Evolutionary conservation across 2,113 vertebrate species (phyloP).

Genomic region (Ameiurus melas): DNA sequence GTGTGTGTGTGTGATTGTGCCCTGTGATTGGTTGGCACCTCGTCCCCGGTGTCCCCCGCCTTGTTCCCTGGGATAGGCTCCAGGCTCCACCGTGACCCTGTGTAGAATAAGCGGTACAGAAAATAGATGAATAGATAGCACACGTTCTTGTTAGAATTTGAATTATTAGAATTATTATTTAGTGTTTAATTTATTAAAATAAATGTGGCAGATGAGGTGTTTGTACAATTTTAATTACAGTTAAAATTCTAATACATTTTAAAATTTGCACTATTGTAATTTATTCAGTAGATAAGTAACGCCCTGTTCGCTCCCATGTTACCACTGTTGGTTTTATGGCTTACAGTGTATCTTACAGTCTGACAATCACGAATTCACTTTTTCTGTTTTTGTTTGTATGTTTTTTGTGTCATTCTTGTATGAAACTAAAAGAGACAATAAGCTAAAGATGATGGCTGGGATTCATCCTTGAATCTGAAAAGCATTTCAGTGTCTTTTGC

Average conservation of each 20-base stretch:
- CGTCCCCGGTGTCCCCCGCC: no score
- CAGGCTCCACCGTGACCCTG: no score
- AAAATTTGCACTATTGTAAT: background rate
- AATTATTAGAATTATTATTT: background rate
- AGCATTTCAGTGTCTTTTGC: background rate
- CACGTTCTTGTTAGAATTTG: background rate
- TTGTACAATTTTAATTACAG: background rate
- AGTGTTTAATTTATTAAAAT: background rate
- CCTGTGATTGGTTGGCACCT: no score
- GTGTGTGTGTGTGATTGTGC: no score
- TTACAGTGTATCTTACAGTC: background rate
- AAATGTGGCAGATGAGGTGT: background rate
- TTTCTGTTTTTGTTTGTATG: background rate
- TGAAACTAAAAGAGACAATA: no score
- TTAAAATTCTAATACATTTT: background rate
- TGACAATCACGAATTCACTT: background rate
- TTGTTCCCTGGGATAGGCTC: no score
- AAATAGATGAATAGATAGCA: no score
- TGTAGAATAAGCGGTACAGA: no score
- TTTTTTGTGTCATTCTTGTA: no score
- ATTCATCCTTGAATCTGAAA: background rate
- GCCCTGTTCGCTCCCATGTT: background rate
- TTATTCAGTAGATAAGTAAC: background rate
- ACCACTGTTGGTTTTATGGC: background rate
- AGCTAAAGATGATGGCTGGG: no score